Evolutionary conservation across 2,888 invertebrate species (phyloP).

Genomic region (Stenolophus ochropezus): DNA sequence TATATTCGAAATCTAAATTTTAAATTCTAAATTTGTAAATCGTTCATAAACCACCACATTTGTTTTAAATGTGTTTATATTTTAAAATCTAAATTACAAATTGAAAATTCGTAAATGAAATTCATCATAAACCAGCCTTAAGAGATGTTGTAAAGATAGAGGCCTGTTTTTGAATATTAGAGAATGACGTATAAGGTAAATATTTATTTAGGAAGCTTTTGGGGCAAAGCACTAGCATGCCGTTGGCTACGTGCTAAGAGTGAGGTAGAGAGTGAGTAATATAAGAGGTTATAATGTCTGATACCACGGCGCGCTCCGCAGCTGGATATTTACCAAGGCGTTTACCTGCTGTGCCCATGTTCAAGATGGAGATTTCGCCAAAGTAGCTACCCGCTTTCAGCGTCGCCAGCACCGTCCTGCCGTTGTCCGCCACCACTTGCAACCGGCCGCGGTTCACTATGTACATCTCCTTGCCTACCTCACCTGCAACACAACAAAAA

Average conservation of each 20-base stretch:
- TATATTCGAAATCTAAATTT: too few species aligned
- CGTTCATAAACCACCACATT: too few species aligned
- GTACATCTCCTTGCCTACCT: constrained; percentile 99
- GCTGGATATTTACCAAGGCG: constrained; percentile 91
- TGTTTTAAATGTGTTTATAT: too few species aligned
- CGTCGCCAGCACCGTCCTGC: constrained; percentile 96
- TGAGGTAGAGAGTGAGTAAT: neutral
- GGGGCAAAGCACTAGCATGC: constrained; percentile 14
- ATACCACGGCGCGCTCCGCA: constrained; percentile 24
- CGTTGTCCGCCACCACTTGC: constrained; percentile 96
- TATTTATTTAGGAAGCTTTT: constrained; percentile 24
- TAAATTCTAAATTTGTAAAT: too few species aligned
- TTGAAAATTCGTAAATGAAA: too few species aligned
- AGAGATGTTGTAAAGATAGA: neutral
- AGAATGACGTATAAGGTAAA: neutral
- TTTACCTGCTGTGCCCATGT: constrained; percentile 99
- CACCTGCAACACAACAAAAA: constrained; percentile 84
- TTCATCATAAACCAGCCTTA: neutral
- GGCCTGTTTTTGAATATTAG: too few species aligned
- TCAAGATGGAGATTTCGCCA: constrained; percentile 99
- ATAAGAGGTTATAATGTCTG: constrained; percentile 16
- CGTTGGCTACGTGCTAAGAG: constrained; percentile 5
- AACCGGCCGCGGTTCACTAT: constrained; percentile 97
- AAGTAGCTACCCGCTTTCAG: constrained; percentile 99
- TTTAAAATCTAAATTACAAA: too few species aligned